phyloP scores from a whole-genome alignment of 2,797 vertebrate species.

The Scolopax rusticola region DNA sequence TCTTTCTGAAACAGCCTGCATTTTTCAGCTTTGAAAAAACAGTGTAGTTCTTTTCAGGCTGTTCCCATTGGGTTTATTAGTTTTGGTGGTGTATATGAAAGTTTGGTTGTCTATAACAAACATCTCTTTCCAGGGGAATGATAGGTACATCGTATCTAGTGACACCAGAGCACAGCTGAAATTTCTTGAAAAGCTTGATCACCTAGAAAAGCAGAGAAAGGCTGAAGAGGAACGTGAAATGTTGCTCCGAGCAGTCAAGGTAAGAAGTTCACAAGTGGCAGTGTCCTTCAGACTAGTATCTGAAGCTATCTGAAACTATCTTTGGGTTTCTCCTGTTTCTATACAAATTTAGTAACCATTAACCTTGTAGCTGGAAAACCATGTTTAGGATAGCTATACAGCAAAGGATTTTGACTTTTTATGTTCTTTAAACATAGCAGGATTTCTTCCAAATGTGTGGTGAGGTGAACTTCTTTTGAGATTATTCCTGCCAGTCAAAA shows the following conservation, averaged over 20 bases:
- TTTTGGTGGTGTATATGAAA: neutral
- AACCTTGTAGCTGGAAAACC: neutral
- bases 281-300: neutral
- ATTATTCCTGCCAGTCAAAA: neutral
- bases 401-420: neutral
- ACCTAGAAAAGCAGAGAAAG: conserved; percentile 87
- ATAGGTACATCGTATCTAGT: conserved; percentile 80
- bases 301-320: neutral
- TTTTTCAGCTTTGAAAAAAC: neutral
- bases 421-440: too few relatives aligned
- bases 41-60: neutral
- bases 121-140: conserved; percentile 80
- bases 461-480: neutral
- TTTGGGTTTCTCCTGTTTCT: neutral
- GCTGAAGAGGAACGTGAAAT: conserved; percentile 91
- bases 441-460: neutral
- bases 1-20: neutral
- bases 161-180: conserved; percentile 91
- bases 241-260: conserved; percentile 89
- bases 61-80: neutral
- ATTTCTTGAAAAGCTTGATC: conserved; percentile 92
- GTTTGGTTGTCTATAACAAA: neutral
- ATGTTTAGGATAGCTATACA: neutral
- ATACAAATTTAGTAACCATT: neutral
- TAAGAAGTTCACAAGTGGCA: conserved; percentile 60